Evolutionary conservation across 2,888 invertebrate species (phyloP), one percentile per base, ranked within the genome.

Genomic region (Microplitis manilae): DNA sequence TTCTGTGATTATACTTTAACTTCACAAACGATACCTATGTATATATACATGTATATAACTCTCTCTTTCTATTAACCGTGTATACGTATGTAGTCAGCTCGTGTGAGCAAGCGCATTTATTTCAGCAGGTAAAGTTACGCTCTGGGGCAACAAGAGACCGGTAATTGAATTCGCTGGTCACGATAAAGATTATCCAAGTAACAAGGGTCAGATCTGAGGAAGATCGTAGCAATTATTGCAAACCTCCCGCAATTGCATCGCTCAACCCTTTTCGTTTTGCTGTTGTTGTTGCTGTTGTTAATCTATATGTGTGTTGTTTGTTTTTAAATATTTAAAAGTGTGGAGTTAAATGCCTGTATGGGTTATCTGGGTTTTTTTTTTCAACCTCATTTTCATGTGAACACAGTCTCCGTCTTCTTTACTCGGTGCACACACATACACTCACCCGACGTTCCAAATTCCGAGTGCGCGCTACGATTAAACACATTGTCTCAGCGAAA

Each of bases 151-250:
- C 80, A 82, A 77, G 78, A 79, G 80, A 76, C 77, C 80, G 77
- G 79, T 82, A 82, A 82, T 82, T 82, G 82, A 82, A 82, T 82
- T 82, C 81, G 79, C 82, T 82, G 82, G 81, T 82, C 81, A 80
- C 82, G 82, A 82, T 82, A 81, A 80, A 82, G 82, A 82, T 82
- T 82, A 82, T 82, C 81, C 77, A 65, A 76, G 78, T 80, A 81
- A 82, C 82, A 82, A 82, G 81, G 82, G 81, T 81, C 78, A 78
- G 78, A 82, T 82, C 75, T 77, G 73, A 73, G 68, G 78, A 79
- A 78, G 76, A 81, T 81, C 80, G 79, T 75, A 74, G 64, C 76
- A 80, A 77, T 74, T 76, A 75, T 75, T 75, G 41, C 75, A 59
- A 65, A 68, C 30, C 73, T 67, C 70, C 40, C 67, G 17, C 67